Conservation (phyloP, 1,140 invertebrate species). For the Zaprionus inermis region DNA sequence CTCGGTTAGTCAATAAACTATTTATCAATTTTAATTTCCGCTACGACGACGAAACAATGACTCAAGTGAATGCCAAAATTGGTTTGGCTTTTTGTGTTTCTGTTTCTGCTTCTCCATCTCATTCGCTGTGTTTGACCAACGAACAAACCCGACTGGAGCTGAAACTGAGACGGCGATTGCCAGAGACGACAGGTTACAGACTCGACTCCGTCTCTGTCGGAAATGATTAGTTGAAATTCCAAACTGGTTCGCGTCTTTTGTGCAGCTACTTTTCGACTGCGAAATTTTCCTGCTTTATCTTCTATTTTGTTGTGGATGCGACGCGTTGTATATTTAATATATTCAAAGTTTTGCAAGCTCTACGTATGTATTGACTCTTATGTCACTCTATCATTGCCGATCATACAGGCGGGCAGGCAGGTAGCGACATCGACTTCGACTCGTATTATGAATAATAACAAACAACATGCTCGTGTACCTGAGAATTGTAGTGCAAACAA, state of each 20-base stretch:
- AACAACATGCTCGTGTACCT: constrained; percentile 17
- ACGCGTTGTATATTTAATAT: constrained; percentile 4
- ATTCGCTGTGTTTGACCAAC: constrained; percentile 24
- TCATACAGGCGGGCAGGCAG: background rate
- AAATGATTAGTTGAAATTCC: constrained; percentile 47
- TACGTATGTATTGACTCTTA: background rate
- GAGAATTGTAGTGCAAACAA: constrained; percentile 29
- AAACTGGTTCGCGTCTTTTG: constrained; percentile 44
- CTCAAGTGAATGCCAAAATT: constrained; percentile 53
- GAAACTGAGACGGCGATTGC: constrained; percentile 7
- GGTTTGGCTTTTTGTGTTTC: constrained; percentile 7
- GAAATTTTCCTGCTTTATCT: constrained; percentile 42
- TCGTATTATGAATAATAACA: constrained; percentile 13
- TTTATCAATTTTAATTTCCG: constrained; percentile 73
- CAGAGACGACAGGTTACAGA: constrained; percentile 31
- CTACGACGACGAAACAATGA: constrained; percentile 45
- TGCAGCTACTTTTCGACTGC: constrained; percentile 24
- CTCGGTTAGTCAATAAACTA: constrained; percentile 59
- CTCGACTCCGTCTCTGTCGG: constrained; percentile 26
- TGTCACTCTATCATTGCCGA: background rate
- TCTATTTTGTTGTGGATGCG: no score
- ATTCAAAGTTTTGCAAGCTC: constrained; percentile 29
- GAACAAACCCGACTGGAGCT: constrained; percentile 19
- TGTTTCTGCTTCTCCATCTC: constrained; percentile 37
- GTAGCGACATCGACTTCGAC: background rate